Base-by-base conservation (phyloP, 92 coral and sea anemone species). In the Palythoa grandiflora region DNA sequence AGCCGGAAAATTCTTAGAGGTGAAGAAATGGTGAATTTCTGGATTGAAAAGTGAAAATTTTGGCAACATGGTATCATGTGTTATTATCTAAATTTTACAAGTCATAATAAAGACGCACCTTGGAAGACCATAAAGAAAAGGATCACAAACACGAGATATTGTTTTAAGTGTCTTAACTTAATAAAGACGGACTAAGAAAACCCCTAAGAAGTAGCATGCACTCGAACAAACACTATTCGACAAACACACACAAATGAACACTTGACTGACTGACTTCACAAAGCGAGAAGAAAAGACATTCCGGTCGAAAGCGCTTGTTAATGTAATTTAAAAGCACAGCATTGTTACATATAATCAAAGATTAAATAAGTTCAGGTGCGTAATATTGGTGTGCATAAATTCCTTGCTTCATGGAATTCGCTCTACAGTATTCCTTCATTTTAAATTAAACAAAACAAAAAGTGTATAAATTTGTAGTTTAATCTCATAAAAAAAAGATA, bases 251-350 rank as follows among this genome's bases (percentile, higher is more conserved):
- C n/a, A 7, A 21, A 14, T 63, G 3, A 10, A 81, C 54, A 80
- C 73, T 28, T 68, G 73, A 68, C 10, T 36, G 35, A 66, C 15
- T 66, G 86, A 63, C 75, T 65, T 65, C 59, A 47, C 57, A 51
- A 28, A 66, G 75, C 52, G 59, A 65, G 47, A 63, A 44, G 40
- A 28, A 40, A 44, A 60, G 9, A 20, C 39, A 21, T 1, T 2
- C 9, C 21, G 2, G 17, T 7, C 38, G n/a, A 51, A 35, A 6
- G 39, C n/a, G 1, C n/a, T 28, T 51, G 59, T 20, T 19, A 44
- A 8, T 54, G 68, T 54, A 17, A 53, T 53, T 59, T 14, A 59
- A 59, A 59, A 11, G 65, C 19, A 17, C 19, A 1, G n/a, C n/a
- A 57, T 13, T 59, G 65, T 59, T 17, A 59, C 16, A 59, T 17